Evolutionary conservation across 2,888 invertebrate species (phyloP), one percentile per base, ranked within the genome.

Genomic region (Synergus laeviventris): DNA sequence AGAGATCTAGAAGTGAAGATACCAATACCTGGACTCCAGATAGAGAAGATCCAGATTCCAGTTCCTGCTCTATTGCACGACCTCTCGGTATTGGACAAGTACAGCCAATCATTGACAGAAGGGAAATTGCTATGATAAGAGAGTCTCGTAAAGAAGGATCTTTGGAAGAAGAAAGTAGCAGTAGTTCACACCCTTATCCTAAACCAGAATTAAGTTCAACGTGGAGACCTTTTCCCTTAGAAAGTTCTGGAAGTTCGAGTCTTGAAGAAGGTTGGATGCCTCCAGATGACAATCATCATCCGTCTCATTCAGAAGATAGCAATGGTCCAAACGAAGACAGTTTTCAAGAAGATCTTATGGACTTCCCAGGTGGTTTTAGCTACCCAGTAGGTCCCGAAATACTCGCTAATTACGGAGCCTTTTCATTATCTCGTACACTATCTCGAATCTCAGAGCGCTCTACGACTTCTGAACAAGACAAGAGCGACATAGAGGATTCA

Each of bases 381-480:
- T 96, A 96, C 89, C 95, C 96, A 11, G 93, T 94, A 84, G 92
- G 93, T 0, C 92, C 94, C 1, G 96, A 95, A 87, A 94, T 95
- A 64, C 92, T 95, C 73, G 93, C 94, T 66, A 95, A 94, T 11
- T 95, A 95, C 86, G 95, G 94, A 9, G 95, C 95, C 62, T 96
- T 96, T 91, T 94, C 95, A 0, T 88, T 95, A 31, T 94, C 94
- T 0, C 93, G 97, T 61, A 97, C 97, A 0, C 92, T 97, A 39
- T 97, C 97, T 0, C 92, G 97, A 80, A 97, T 97, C 87, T 97
- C 97, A 0, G 97, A 97, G 91, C 93, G 97, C 61, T 97, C 97
- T 83, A 97, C 97, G 12, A 96, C 96, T 14, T 97, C 97, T 0
- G 97, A 97, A 89, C 97, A 97, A 90, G 92, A 92, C 79, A 96